Evolutionary conservation across 1,140 invertebrate genomes (phyloP).

Genomic region (Drosophila cardini): DNA sequence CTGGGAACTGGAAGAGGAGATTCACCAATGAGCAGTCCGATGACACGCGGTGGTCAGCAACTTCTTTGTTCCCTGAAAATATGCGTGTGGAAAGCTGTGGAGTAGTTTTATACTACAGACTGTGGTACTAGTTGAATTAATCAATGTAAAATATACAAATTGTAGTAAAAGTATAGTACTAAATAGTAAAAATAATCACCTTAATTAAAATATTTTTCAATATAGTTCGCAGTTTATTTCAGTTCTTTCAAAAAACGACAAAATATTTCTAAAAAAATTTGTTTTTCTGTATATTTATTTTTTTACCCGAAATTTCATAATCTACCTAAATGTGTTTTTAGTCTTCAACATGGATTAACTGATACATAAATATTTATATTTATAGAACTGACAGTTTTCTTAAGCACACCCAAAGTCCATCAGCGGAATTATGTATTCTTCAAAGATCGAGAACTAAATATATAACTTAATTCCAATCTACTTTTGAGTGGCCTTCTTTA

Average conservation of each 20-base stretch:
- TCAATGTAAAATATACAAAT: not conserved
- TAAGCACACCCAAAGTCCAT: not conserved
- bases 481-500: constrained; percentile 46
- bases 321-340: no score
- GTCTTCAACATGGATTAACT: not conserved
- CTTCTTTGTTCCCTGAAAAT: constrained; percentile 69
- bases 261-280: no score
- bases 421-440: constrained; percentile 7
- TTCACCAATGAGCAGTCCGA: constrained; percentile 43
- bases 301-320: no score
- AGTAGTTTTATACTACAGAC: constrained; percentile 31
- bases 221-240: no score
- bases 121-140: constrained; percentile 11
- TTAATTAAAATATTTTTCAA: no score
- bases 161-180: no score
- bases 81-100: constrained; percentile 54
- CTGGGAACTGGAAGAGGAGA: not conserved
- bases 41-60: constrained; percentile 75
- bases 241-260: no score
- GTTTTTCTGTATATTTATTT: no score
- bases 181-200: no score
- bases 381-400: not conserved
- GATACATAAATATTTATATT: not conserved
- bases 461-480: constrained; percentile 62
- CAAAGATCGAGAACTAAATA: constrained; percentile 45